Evolutionary conservation across 2,797 vertebrate species (phyloP).

Genomic region (Lerista edwardsae): DNA sequence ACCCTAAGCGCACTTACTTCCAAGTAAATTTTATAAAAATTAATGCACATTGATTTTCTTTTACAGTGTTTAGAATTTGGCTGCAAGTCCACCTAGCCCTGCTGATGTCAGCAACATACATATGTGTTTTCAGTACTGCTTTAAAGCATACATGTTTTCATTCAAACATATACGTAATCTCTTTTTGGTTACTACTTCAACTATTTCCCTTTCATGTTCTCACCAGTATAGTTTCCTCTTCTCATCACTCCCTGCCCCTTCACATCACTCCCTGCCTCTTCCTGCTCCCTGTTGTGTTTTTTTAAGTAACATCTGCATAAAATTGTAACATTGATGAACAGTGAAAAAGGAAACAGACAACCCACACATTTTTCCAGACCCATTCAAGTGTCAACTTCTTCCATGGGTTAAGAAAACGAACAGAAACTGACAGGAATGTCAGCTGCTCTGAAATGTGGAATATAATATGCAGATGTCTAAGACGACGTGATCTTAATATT

Average conservation of each 20-base stretch:
- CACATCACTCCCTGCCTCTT: background rate
- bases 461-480: constrained; percentile 6
- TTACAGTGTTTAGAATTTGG: background rate
- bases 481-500: background rate
- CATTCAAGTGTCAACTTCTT: constrained; percentile 26
- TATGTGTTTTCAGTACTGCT: background rate
- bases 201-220: background rate
- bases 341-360: constrained; percentile 2
- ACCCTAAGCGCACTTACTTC: background rate
- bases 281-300: too few species aligned
- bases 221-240: background rate
- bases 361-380: constrained; percentile 27
- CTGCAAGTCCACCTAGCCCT: background rate
- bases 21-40: background rate
- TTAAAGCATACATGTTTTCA: background rate
- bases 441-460: constrained; percentile 10
- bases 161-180: background rate
- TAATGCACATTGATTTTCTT: background rate
- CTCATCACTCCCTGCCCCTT: background rate
- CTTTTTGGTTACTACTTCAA: constrained; percentile 6
- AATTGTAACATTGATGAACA: constrained; percentile 12
- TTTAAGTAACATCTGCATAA: constrained; percentile 2
- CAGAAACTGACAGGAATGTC: constrained; percentile 14
- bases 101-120: background rate
- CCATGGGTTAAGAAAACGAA: constrained; percentile 10